phyloP scores from a whole-genome alignment of 2,888 invertebrate species.

The Protonemura montana region DNA sequence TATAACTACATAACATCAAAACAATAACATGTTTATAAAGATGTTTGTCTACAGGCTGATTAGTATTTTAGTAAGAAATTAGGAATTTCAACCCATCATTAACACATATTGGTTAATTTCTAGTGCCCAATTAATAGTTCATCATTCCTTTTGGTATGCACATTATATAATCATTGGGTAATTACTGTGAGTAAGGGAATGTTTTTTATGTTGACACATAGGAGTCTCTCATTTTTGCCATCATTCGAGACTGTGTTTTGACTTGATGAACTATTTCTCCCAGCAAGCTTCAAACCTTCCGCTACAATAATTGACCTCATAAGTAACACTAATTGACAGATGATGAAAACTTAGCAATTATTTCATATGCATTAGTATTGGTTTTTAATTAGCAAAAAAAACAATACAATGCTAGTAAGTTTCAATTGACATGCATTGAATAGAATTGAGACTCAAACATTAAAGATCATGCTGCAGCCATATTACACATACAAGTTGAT shows the following conservation, averaged over 20 bases:
- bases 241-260: no score
- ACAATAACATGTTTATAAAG: background rate
- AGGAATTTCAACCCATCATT: background rate
- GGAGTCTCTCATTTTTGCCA: background rate
- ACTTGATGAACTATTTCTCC: no score
- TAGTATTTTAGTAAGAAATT: background rate
- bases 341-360: background rate
- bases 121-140: background rate
- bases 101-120: background rate
- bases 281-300: background rate
- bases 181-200: background rate
- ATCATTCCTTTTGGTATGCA: background rate
- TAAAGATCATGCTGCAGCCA: background rate
- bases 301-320: background rate
- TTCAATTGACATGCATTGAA: background rate
- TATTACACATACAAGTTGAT: background rate
- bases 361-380: background rate
- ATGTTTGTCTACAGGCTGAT: background rate
- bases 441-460: background rate
- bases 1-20: background rate
- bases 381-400: background rate
- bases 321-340: background rate
- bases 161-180: background rate
- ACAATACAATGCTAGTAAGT: background rate
- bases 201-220: background rate